Evolutionary conservation across 2,113 vertebrate species (phyloP).

Genomic region (Lonchura striata): DNA sequence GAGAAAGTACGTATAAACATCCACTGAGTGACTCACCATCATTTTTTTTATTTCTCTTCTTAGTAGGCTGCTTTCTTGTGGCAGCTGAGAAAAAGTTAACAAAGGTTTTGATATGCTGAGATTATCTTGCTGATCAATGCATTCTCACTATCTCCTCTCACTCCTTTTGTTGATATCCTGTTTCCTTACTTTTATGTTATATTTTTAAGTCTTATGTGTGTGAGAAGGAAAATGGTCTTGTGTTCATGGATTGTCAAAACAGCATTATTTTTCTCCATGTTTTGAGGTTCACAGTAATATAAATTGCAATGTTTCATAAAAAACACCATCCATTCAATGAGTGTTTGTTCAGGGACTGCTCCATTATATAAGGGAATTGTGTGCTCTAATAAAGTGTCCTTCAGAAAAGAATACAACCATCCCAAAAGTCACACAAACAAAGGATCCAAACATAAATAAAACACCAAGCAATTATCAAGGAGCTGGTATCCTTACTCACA

Average conservation of each 20-base stretch:
- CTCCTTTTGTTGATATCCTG: neutral
- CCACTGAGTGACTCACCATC: neutral
- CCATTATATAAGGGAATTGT: neutral
- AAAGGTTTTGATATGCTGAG: neutral
- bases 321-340: neutral
- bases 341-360: neutral
- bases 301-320: neutral
- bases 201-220: neutral
- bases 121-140: neutral
- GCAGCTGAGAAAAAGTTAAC: slow-evolving; percentile 5
- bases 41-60: neutral
- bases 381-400: neutral
- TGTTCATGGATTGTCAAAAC: neutral
- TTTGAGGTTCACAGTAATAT: neutral
- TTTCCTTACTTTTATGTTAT: neutral
- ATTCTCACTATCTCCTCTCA: neutral
- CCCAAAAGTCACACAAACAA: neutral
- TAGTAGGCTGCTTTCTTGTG: neutral
- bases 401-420: neutral
- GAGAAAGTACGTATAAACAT: neutral
- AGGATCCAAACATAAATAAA: neutral
- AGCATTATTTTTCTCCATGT: neutral
- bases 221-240: neutral
- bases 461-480: neutral
- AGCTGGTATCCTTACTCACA: neutral